Percentiles rank a stretch among this genome's conserved stretches.
These are phyloP conservation scores for Epirrhoe alternata DNA, from an alignment of 2,888 invertebrate species.

Conservation along the genomic window DNA sequence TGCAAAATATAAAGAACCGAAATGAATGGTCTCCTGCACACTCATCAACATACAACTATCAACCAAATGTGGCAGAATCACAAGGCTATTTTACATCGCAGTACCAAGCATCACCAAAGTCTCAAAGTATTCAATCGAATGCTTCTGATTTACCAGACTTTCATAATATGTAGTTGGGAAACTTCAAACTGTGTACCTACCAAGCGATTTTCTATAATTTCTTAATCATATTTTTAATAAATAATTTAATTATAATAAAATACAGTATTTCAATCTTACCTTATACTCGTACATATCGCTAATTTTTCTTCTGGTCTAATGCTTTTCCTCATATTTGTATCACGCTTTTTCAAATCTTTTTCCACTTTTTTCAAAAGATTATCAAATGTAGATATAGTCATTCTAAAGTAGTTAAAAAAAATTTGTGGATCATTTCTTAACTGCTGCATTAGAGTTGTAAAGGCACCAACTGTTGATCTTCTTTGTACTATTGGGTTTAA, in stretches of 20 bases:
- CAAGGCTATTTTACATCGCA: too few species aligned
- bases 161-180: constrained; percentile 43
- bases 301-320: constrained; percentile 46
- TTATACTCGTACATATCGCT: constrained; percentile 45
- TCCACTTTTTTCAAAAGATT: constrained; percentile 37
- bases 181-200: constrained; percentile 40
- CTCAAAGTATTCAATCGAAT: constrained; percentile 42
- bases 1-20: constrained; percentile 43
- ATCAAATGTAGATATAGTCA: constrained; percentile 43
- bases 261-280: constrained; percentile 34
- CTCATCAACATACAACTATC: constrained; percentile 43
- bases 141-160: constrained; percentile 46
- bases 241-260: too few species aligned
- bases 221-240: too few species aligned
- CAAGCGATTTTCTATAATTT: constrained; percentile 19
- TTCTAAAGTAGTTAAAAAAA: constrained; percentile 18
- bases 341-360: constrained; percentile 42
- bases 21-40: constrained; percentile 43
- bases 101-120: constrained; percentile 30
- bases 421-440: constrained; percentile 41
- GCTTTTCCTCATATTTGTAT: constrained; percentile 46
- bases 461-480: constrained; percentile 39
- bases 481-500: constrained; percentile 45
- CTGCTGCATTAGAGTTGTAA: constrained; percentile 40
- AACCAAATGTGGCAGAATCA: constrained; percentile 42